Percentiles rank a stretch among this genome's conserved stretches.
phyloP scores from a whole-genome alignment of 2,113 vertebrate species.

The Lutjanus erythropterus region DNA sequence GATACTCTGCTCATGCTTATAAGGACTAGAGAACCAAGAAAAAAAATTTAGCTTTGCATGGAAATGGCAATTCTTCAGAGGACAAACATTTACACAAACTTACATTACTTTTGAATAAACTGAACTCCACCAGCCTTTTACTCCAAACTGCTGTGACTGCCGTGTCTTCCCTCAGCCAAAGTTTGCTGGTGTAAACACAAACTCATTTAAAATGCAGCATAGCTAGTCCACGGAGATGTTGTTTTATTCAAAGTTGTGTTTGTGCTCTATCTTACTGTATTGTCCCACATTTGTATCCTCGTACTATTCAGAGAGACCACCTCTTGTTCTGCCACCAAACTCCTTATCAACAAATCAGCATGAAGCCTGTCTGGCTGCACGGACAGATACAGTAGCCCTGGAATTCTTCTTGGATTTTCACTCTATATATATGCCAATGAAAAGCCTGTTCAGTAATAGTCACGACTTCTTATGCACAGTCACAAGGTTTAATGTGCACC shows the following conservation, averaged over 20 bases:
- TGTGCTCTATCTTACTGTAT: background rate
- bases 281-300: conserved; percentile 11
- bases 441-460: conserved; percentile 20
- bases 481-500: conserved; percentile 5
- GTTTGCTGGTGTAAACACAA: background rate
- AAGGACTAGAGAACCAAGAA: background rate
- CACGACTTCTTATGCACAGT: conserved; percentile 3
- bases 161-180: background rate
- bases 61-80: background rate
- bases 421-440: conserved; percentile 41
- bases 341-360: conserved; percentile 60
- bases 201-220: background rate
- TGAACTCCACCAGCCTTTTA: background rate
- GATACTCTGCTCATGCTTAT: background rate
- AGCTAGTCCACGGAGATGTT: background rate
- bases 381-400: conserved; percentile 15
- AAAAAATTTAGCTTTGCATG: background rate
- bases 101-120: background rate
- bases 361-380: conserved; percentile 43
- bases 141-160: background rate
- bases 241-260: background rate
- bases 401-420: conserved; percentile 26
- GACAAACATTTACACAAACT: background rate
- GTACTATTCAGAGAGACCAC: conserved; percentile 11
- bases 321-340: conserved; percentile 27